A percentile compares a stretch with the other conserved stretches of the same genome.
Evolutionary conservation across 2,888 invertebrate genomes (phyloP).

Genomic region (Rotaria socialis): DNA sequence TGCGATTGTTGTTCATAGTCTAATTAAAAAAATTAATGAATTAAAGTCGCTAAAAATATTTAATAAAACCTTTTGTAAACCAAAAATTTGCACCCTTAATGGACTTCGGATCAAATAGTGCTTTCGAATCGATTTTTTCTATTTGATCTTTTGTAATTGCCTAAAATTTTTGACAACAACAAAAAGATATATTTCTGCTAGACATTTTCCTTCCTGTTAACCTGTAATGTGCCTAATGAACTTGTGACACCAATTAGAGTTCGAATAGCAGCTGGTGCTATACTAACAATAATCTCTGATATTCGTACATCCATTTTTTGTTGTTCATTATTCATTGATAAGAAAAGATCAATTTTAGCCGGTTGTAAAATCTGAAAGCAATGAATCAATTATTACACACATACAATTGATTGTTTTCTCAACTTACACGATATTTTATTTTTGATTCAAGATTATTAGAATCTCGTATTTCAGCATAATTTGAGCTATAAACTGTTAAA

Average conservation of each 20-base stretch:
- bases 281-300: conserved; percentile 73
- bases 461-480: conserved; percentile 38
- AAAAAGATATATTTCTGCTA: conserved; percentile 3
- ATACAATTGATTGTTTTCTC: too few relatives aligned
- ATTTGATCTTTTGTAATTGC: conserved; percentile 58
- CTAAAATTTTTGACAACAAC: not conserved
- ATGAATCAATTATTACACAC: too few relatives aligned
- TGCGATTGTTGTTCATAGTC: conserved; percentile 59
- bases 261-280: conserved; percentile 85
- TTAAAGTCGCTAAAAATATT: not conserved
- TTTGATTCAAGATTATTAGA: conserved; percentile 20
- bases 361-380: conserved; percentile 64
- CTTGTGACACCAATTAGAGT: conserved; percentile 71
- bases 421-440: conserved; percentile 55
- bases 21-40: not conserved
- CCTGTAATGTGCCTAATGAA: conserved; percentile 65
- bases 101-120: conserved; percentile 70
- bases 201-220: conserved; percentile 47
- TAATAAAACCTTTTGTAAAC: conserved; percentile 61
- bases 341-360: not conserved
- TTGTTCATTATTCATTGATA: conserved; percentile 65
- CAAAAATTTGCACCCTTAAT: conserved; percentile 71
- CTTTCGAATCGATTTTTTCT: conserved; percentile 64
- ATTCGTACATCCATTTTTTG: conserved; percentile 76
- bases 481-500: conserved; percentile 42